These are phyloP conservation scores for Drosophila equinoxialis DNA, from an alignment of 1,140 invertebrate genomes.

Conservation along the genomic window DNA sequence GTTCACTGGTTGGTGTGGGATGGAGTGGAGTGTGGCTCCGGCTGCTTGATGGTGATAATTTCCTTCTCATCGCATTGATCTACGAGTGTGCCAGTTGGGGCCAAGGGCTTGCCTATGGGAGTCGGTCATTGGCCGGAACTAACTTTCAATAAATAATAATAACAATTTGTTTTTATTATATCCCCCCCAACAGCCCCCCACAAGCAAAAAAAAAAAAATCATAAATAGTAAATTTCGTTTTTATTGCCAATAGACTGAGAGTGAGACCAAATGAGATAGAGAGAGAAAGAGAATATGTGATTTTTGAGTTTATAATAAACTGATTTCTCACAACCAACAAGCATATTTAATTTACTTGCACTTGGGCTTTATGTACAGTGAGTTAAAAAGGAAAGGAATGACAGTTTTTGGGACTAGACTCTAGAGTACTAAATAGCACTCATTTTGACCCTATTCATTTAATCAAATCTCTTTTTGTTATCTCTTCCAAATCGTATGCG, in stretches of 20 bases:
- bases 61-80: slow-evolving; percentile 3
- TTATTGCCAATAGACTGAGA: neutral
- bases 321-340: neutral
- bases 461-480: too few relatives aligned
- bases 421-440: too few relatives aligned
- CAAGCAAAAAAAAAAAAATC: slow-evolving; percentile 1
- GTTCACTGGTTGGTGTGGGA: too few relatives aligned
- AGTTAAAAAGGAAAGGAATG: too few relatives aligned
- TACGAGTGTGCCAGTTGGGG: neutral
- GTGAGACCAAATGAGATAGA: neutral
- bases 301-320: slow-evolving; percentile 1
- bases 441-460: too few relatives aligned
- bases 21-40: too few relatives aligned
- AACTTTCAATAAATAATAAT: slow-evolving; percentile 66
- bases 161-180: slow-evolving; percentile 64
- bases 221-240: slow-evolving; percentile 23
- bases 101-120: slow-evolving; percentile 1
- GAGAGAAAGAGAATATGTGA: neutral
- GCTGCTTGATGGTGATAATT: slow-evolving; percentile 3
- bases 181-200: too few relatives aligned
- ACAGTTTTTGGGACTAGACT: too few relatives aligned
- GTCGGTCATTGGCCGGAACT: slow-evolving; percentile 47
- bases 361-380: too few relatives aligned
- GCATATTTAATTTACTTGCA: too few relatives aligned
- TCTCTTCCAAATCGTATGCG: too few relatives aligned